Conservation (phyloP, 2,888 invertebrate genomes). For the Xanthia togata region DNA sequence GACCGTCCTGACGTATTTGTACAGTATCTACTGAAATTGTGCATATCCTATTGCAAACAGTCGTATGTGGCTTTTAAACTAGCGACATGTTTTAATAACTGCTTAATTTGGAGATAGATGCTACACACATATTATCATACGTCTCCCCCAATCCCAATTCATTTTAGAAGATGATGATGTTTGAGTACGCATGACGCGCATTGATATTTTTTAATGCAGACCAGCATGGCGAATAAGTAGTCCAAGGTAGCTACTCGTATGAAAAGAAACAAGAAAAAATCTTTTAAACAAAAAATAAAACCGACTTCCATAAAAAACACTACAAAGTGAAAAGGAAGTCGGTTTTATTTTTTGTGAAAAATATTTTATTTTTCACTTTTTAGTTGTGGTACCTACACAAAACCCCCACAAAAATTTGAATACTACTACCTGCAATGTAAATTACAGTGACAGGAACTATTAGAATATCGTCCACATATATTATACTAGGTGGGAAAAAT, state of each 20-base stretch:
- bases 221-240: not conserved
- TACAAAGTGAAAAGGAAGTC: no score
- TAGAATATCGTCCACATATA: no score
- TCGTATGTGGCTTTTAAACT: not conserved
- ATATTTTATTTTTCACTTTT: no score
- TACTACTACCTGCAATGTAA: no score
- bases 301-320: no score
- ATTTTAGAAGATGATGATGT: not conserved
- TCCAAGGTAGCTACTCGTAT: not conserved
- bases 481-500: no score
- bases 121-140: not conserved
- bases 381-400: no score
- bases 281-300: no score
- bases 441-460: no score
- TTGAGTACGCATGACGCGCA: not conserved
- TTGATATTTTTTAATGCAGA: not conserved
- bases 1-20: slow-evolving; percentile 1
- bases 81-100: not conserved
- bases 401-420: no score
- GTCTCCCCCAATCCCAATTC: not conserved
- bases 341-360: no score
- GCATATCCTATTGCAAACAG: slow-evolving; percentile 3
- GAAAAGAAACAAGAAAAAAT: not conserved
- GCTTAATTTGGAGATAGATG: not conserved
- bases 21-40: slow-evolving; percentile 7